Base-by-base conservation (phyloP, 1,140 invertebrate species). In the Camponotus pennsylvanicus region DNA sequence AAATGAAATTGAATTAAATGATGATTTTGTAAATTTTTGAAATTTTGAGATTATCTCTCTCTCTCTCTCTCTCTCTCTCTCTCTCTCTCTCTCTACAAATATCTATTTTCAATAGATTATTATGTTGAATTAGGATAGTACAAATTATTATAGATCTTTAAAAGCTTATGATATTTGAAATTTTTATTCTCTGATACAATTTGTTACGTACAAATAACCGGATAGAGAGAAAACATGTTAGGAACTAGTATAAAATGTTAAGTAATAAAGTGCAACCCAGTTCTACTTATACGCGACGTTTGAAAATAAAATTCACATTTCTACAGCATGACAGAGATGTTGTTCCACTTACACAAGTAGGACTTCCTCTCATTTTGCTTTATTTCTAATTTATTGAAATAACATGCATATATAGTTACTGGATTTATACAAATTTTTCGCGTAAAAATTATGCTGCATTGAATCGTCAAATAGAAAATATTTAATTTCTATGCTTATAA, bases 221-320 rank as follows among this genome's bases (percentile, higher is more conserved):
- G 3, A 34, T 40, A 27, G n/a, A 32, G 27, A 27, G 27, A 61
- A 77, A 63, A 21, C 3, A 34, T 37, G 2, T 66, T 78, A 52
- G 32, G 3, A 6, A n/a, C 15, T 78, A 49, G 2, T 9, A 49
- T 18, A 34, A 18, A 52, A 52, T 45, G 42, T n/a, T 11, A 7
- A 55, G 18, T 49, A 40, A n/a, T 79, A 40, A 79, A 79, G 57
- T 79, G n/a, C 5, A 34, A 15, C 15, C 78, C 70, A 55, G 45
- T 70, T 57, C 15, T n/a, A 57, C n/a, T 66, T 57, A 15, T 34
- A 69, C 15, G 37, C 21, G 64, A 67, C 6, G 52, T 57, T 70
- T 55, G 49, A 67, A 70, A 57, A 79, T 79, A 79, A 79, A 79
- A 57, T 32, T 52, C 8, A 63, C 34, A 40, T 70, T 70, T 80